Base-by-base conservation (phyloP, 23 tunicate genomes). In the Trididemnum miniatum region DNA sequence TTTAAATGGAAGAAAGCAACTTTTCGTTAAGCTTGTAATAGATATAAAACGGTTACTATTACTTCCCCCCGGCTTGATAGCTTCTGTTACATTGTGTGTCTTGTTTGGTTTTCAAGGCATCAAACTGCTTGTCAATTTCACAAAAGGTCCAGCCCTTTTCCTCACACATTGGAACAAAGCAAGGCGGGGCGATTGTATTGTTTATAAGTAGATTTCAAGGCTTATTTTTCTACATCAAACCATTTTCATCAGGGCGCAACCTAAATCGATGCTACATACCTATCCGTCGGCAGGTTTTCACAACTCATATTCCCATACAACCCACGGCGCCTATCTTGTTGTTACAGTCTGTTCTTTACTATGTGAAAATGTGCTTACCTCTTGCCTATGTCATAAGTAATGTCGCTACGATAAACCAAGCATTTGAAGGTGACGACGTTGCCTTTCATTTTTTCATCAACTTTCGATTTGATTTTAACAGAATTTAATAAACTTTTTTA, bases 261-360 rank as follows among this genome's bases (percentile, higher is more conserved):
- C 37, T 31, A 30, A 67, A 67, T 67, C 75, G 79, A 73, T 38
- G 31, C 50, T 33, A 50, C 89, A 85, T 85, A 77, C 83, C 83
- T 76, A 83, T 85, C 89, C 20, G 33, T 85, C 89, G 74, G 1
- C 89, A 1, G 28, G 49, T 83, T 37, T 85, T 85, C 67, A 77
- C 30, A 57, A 0, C 31, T 3, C 31, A 9, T 1, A 33, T 71
- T 52, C 85, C 85, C 75, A 71, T 52, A 69, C 69, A 32, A 71
- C 24, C 24, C 23, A 32, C 31, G 86, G 76, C 86, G 86, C 86
- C 84, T 71, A 1, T 44, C 30, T 7, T 82, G 86, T 82, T 82
- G 31, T 82, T 33, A 49, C 51, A 80, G 84, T 7, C 54, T n/a
- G n/a, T n/a, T n/a, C n/a, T n/a, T n/a, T n/a, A n/a, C n/a, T n/a